Evolutionary conservation across 2,888 invertebrate species (phyloP).

Genomic region (Chrysomela aeneicollis): DNA sequence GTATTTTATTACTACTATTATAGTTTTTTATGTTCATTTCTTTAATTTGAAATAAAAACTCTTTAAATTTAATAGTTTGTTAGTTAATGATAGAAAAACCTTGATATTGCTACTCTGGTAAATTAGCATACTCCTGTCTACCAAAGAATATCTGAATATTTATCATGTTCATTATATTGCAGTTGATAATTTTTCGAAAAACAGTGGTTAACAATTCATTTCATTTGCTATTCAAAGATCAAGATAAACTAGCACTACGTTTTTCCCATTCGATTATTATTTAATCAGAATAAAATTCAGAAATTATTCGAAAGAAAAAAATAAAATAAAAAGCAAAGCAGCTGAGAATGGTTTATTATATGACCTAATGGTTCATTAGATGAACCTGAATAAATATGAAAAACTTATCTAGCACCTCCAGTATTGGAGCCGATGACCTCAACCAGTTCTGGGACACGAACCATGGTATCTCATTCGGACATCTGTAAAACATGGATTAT

Average conservation of each 20-base stretch:
- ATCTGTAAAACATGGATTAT: conserved; percentile 11
- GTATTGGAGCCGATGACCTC: too few species aligned
- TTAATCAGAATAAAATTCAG: too few species aligned
- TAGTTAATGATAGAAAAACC: not conserved
- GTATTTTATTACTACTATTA: conserved; percentile 38
- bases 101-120: not conserved
- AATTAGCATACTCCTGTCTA: too few species aligned
- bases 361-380: too few species aligned
- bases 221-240: too few species aligned
- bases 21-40: conserved; percentile 46
- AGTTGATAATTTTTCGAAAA: not conserved
- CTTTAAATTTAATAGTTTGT: conserved; percentile 34
- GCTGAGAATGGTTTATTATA: too few species aligned
- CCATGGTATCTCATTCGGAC: conserved; percentile 5
- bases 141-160: not conserved
- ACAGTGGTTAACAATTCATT: not conserved
- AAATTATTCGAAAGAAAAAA: too few species aligned
- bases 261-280: too few species aligned
- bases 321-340: too few species aligned
- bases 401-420: too few species aligned
- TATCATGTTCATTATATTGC: not conserved
- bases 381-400: too few species aligned
- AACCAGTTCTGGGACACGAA: conserved; percentile 15
- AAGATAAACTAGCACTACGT: too few species aligned
- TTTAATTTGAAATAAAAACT: conserved; percentile 46